A percentile compares a stretch with the other conserved stretches of the same genome.
Conservation (phyloP, 1,140 invertebrate genomes). For the Drosophila obscura region DNA sequence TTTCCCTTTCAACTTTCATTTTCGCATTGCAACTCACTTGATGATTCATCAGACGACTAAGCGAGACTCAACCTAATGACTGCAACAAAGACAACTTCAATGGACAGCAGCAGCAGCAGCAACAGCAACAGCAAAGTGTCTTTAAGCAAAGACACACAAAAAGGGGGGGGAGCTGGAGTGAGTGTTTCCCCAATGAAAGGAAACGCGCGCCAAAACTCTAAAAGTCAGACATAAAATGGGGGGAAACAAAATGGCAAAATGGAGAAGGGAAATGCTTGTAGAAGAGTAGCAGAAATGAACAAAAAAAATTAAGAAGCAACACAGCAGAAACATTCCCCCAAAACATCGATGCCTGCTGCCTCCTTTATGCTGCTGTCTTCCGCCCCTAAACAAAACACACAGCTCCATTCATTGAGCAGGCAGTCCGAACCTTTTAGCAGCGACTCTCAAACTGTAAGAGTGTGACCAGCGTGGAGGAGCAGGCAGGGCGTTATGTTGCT, state of each 20-base stretch:
- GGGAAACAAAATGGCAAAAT: constrained; percentile 5
- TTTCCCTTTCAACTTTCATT: neutral
- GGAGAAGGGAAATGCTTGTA: neutral
- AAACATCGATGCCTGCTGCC: neutral
- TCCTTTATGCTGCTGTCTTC: neutral
- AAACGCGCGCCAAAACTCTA: constrained; percentile 8
- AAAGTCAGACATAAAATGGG: constrained; percentile 27
- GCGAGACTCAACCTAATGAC: neutral
- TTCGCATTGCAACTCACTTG: neutral
- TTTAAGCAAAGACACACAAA: neutral
- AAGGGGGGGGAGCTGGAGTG: neutral
- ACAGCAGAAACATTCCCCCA: too few relatives aligned
- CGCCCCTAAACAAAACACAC: neutral
- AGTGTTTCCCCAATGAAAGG: neutral
- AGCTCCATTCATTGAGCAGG: constrained; percentile 3
- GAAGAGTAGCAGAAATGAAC: neutral
- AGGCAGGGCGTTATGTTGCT: constrained; percentile 9
- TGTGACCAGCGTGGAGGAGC: neutral
- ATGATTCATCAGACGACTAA: neutral
- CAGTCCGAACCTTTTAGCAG: neutral
- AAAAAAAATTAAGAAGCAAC: constrained; percentile 4
- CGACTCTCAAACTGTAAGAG: constrained; percentile 41
- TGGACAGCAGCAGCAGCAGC: neutral
- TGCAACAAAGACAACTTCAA: constrained; percentile 15
- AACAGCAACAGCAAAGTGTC: neutral